These are phyloP conservation scores for Pristis pectinata DNA, from an alignment of 2,797 vertebrate genomes.

Conservation along the genomic window DNA sequence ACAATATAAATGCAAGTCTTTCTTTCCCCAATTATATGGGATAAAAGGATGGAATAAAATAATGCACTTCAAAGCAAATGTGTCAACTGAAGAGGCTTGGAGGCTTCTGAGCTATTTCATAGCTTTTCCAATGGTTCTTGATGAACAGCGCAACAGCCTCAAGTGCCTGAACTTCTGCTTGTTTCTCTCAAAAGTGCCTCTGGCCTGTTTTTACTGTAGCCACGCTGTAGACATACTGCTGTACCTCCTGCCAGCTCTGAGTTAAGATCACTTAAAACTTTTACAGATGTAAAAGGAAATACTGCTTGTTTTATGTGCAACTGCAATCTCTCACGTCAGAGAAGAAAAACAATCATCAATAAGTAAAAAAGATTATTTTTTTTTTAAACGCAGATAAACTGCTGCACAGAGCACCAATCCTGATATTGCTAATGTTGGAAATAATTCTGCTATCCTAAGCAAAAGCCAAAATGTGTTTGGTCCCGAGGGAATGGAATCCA, in stretches of 20 bases:
- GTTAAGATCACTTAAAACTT: background rate
- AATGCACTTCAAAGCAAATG: too few relatives aligned
- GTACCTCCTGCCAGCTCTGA: background rate
- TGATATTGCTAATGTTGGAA: background rate
- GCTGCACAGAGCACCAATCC: background rate
- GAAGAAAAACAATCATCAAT: background rate
- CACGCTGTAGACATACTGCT: too few relatives aligned
- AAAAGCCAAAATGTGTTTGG: background rate
- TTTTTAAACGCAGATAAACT: background rate
- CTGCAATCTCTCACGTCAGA: background rate
- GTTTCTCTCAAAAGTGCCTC: background rate
- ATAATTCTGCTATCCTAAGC: constrained; percentile 11
- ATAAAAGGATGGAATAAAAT: background rate
- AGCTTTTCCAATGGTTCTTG: background rate
- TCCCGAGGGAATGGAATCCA: constrained; percentile 14
- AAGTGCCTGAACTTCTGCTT: background rate
- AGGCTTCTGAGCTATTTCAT: background rate
- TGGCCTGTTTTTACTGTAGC: background rate
- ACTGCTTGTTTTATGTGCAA: background rate
- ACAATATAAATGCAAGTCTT: too few relatives aligned
- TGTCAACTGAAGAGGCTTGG: too few relatives aligned
- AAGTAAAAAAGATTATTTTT: too few relatives aligned
- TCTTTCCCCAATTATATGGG: background rate
- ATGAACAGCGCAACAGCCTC: background rate
- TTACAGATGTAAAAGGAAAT: background rate